Evolutionary conservation across 2,113 vertebrate genomes (phyloP).

Genomic region (Bolborhynchus lineola): DNA sequence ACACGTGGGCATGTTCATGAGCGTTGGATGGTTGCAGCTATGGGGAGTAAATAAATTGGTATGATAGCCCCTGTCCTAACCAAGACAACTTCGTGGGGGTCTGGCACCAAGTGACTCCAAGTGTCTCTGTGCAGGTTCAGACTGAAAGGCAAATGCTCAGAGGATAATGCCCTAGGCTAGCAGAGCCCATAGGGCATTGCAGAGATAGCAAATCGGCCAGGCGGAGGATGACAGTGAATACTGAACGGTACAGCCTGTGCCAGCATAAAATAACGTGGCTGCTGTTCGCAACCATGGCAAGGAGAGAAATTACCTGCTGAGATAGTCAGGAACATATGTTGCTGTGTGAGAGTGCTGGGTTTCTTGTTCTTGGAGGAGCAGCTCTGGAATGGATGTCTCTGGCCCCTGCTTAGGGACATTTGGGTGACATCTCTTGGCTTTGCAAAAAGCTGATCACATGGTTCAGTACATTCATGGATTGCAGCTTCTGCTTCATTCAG

Average conservation of each 20-base stretch:
- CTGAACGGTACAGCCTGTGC: background rate
- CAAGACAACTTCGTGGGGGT: background rate
- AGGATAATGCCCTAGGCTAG: background rate
- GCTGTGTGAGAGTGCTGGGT: background rate
- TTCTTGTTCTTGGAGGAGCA: background rate
- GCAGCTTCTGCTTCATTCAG: background rate
- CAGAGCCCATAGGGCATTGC: background rate
- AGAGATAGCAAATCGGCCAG: background rate
- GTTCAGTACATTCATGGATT: background rate
- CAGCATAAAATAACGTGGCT: background rate
- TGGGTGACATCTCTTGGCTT: background rate
- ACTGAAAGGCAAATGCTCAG: background rate
- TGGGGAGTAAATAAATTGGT: background rate
- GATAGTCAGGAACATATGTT: background rate
- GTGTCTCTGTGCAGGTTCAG: background rate
- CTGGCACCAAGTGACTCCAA: background rate
- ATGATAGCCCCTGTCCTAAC: background rate
- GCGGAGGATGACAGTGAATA: background rate
- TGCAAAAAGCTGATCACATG: background rate
- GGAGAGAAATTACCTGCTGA: background rate
- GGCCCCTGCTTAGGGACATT: background rate
- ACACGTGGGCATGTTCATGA: too few relatives aligned
- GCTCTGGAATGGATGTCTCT: background rate
- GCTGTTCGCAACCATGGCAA: background rate
- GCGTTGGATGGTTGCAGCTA: background rate